Conservation (phyloP, 2,888 invertebrate genomes). For the Ormyrus nitidulus region DNA sequence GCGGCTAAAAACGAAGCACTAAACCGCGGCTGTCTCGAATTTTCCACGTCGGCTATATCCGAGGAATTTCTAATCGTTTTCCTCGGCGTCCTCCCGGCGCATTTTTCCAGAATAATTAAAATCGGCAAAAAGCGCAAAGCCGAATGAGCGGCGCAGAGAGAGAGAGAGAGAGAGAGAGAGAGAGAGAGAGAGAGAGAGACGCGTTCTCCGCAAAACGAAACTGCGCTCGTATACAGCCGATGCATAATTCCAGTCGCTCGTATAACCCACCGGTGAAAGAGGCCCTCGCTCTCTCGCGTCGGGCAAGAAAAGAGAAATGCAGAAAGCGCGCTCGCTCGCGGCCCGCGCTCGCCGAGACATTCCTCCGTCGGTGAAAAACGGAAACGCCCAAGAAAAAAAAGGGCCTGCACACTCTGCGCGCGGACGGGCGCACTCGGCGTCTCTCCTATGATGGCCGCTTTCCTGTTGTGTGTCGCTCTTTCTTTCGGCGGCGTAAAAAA, state of each 20-base stretch:
- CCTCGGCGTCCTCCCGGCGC: too few relatives aligned
- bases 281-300: neutral
- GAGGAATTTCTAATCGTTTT: too few relatives aligned
- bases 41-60: too few relatives aligned
- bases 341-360: conserved; percentile 54
- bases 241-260: conserved; percentile 18
- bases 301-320: conserved; percentile 54
- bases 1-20: too few relatives aligned
- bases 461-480: conserved; percentile 61
- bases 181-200: too few relatives aligned
- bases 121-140: neutral
- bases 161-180: too few relatives aligned
- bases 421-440: conserved; percentile 40
- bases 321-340: conserved; percentile 15
- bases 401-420: conserved; percentile 1
- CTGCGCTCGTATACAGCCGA: neutral
- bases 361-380: conserved; percentile 57
- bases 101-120: conserved; percentile 28
- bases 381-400: conserved; percentile 54
- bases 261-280: conserved; percentile 30
- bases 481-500: conserved; percentile 65
- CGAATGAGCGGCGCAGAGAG: neutral
- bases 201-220: neutral
- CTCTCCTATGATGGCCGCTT: conserved; percentile 71
- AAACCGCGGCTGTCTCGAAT: too few relatives aligned